Evolutionary conservation across 2,797 vertebrate species (phyloP), one percentile per base, ranked within the genome.

Genomic region (Hydrolagus colliei): DNA sequence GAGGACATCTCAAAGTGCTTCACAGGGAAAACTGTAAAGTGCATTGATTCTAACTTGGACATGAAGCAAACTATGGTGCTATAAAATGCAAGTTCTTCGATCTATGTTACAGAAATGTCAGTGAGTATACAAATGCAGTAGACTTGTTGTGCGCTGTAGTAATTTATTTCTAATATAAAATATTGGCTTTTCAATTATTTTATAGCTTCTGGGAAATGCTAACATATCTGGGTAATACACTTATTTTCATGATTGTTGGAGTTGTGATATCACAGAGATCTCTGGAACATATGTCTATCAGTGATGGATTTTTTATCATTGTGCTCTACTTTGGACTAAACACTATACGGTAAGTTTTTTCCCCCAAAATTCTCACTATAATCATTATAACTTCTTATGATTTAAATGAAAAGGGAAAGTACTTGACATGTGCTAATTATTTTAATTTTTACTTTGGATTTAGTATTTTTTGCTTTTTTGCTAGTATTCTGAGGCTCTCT

Each of bases 201-300:
- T 86, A 16, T 87, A 93, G 91, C 85, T 91, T 92, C 86, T 92
- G 91, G 91, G 87, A 90, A 87, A 91, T 88, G 86, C n/a, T 92
- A 71, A 88, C 90, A 72, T 91, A 89, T 89, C 82, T 90, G 87
- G 89, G 91, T 86, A 90, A 89, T 85, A 86, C 91, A 85, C 87
- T 92, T 88, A 89, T 92, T 62, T 93, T 91, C 85, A 89, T 89
- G 85, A 89, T 92, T 35, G 85, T 65, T 86, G 92, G 91, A 88
- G 87, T 92, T 87, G 89, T 92, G 73, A 89, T 91, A 85, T 90
- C 91, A 87, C 88, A 89, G 75, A 87, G 86, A 85, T 86, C 75
- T 0, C 90, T 91, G 87, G 87, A 89, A 85, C 65, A 88, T 82
- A 10, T 92, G 73, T 63, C 87, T 85, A 75, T 88, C 85, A 88